Evolutionary conservation across 2,797 vertebrate genomes (phyloP).

Genomic region (Thaleichthys pacificus): DNA sequence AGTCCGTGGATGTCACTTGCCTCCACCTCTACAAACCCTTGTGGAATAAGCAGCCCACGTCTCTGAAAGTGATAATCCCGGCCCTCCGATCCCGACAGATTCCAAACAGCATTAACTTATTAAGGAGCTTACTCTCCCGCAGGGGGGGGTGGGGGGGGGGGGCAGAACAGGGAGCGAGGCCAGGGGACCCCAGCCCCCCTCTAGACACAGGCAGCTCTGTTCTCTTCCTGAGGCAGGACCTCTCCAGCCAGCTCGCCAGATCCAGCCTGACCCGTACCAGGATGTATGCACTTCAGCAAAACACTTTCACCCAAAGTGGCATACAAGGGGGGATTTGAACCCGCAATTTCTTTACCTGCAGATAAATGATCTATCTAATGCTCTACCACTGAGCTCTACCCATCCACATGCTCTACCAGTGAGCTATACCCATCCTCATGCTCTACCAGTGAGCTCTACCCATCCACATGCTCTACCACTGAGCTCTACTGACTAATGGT

Average conservation of each 20-base stretch:
- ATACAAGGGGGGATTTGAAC: too few relatives aligned
- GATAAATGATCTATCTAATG: too few relatives aligned
- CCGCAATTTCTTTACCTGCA: too few relatives aligned
- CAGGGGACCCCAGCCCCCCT: slow-evolving; percentile 1
- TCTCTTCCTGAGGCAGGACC: background rate
- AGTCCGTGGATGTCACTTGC: slow-evolving; percentile 12
- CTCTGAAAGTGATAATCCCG: slow-evolving; percentile 67
- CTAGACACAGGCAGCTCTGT: slow-evolving; percentile 58
- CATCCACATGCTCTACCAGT: too few relatives aligned
- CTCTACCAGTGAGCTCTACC: too few relatives aligned
- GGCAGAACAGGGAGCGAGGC: background rate
- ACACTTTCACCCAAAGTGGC: too few relatives aligned
- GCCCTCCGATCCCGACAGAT: slow-evolving; percentile 72
- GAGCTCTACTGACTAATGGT: slow-evolving; percentile 63
- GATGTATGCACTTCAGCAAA: slow-evolving; percentile 52
- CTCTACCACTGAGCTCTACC: too few relatives aligned
- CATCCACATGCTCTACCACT: too few relatives aligned
- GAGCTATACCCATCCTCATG: too few relatives aligned
- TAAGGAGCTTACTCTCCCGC: slow-evolving; percentile 75
- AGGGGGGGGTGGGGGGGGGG: slow-evolving; percentile 15
- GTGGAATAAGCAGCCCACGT: slow-evolving; percentile 43
- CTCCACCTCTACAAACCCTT: slow-evolving; percentile 53
- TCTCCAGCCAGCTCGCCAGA: slow-evolving; percentile 54
- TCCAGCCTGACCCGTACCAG: slow-evolving; percentile 58
- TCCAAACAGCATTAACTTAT: slow-evolving; percentile 84